Base-by-base conservation (phyloP, 2,888 invertebrate genomes). In the Machimus atricapillus region DNA sequence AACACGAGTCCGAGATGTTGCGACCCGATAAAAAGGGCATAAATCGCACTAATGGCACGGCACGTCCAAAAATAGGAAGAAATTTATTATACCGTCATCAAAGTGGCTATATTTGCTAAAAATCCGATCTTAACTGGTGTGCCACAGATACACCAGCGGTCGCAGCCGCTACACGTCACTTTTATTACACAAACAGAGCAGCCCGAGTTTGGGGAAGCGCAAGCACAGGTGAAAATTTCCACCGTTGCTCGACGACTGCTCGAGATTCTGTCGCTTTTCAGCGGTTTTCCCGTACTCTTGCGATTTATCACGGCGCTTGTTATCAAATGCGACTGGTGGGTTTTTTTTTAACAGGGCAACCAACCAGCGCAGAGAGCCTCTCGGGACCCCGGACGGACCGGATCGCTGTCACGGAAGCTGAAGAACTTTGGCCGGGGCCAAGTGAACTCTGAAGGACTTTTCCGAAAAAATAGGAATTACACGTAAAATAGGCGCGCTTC, bases 391-490 rank as follows among this genome's bases (percentile, higher is more conserved):
- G 6, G 27, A 16, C 34, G 14, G 19, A 37, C 31, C 34, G 27
- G 3, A 76, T 16, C 19, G 40, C 40, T 76, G 9, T 27, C 27
- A n/a, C 37, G 82, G 82, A 58, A 82, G 58, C 43, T 19, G 9
- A 46, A 85, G 74, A 74, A 85, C 73, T 74, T 85, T 85, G 85
- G 74, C 85, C 85, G 85, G 46, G 74, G 43, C 73, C 74, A 74
- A 74, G 16, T 74, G 85, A 43, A 27, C 74, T 85, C 46, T 74
- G 46, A 85, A 74, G 74, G 74, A 74, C 43, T 85, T 85, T 73
- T 4, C 73, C 27, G 9, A 74, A 46, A n/a, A 74, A 27, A 46
- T 0, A 16, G 12, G 3, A 46, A 40, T 40, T 46, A 46, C 66
- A 66, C 66, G 66, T 2, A 66, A 27, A 14, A 19, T n/a, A 0